Base-by-base conservation (phyloP, 53 echinoderm and acorn worm genomes). In the Arbacia lixula region DNA sequence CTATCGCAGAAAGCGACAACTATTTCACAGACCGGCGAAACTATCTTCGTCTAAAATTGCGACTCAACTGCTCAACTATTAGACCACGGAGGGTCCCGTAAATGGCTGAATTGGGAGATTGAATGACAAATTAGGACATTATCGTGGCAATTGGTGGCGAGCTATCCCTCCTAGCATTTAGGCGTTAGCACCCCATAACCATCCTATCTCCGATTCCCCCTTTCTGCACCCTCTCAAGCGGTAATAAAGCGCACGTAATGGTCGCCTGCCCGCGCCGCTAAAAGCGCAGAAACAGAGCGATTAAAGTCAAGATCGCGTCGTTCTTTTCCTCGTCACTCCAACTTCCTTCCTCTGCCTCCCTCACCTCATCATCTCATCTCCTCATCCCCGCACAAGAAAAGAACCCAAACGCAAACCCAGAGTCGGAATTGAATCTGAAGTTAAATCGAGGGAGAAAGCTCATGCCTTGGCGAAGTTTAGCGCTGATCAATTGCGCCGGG, bases 71-170 rank as follows among this genome's bases (percentile, higher is more conserved):
- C 56, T 26, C 35, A 69, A 33, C 74, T 53, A 58, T 77, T 58
- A 77, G 58, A 57, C 34, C 16, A 53, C 74, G n/a, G 74, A 14
- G 2, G 24, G 12, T 16, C 40, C 55, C 26, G 22, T 27, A 53
- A 77, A 58, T 75, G 53, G 75, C 33, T 57, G 55, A 77, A 77
- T 77, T 77, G 58, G 38, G 36, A 58, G 78, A 77, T 58, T 81
- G 63, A 63, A 64, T 81, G 82, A 81, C 82, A 81, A 81, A 81
- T 81, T 42, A 64, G 62, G 64, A 19, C 82, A 81, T 81, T 63
- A 81, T 63, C 61, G 27, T 32, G 81, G 50, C 62, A 43, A 81
- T 81, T 63, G 64, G 50, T 33, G 63, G 17, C 30, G 31, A 42
- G 37, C 63, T 49, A 57, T 38, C 57, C 75, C 60, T 25, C 27